Evolutionary conservation across 1,140 invertebrate species (phyloP).

Genomic region (Eubasilissa regina): DNA sequence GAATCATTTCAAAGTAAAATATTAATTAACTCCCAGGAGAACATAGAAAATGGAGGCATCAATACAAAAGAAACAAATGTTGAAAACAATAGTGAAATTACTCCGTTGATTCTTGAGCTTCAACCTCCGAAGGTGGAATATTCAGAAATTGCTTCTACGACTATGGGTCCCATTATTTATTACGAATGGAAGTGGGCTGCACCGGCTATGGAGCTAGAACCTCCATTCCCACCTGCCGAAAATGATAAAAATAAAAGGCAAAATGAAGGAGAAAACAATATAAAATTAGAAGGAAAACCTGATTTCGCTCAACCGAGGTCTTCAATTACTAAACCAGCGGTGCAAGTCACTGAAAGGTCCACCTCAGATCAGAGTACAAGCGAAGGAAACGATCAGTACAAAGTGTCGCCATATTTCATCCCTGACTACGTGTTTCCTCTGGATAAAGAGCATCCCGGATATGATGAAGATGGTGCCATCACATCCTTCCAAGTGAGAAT

Average conservation of each 20-base stretch:
- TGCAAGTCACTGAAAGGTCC: constrained; percentile 39
- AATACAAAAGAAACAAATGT: constrained; percentile 20
- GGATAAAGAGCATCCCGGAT: constrained; percentile 72
- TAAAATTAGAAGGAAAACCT: constrained; percentile 59
- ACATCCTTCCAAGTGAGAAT: constrained; percentile 75
- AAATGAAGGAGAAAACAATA: constrained; percentile 58
- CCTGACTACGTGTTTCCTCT: constrained; percentile 75
- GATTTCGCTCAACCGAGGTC: constrained; percentile 53
- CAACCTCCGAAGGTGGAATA: constrained; percentile 66
- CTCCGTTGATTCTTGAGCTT: constrained; percentile 62
- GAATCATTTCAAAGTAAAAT: constrained; percentile 5
- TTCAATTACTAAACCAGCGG: constrained; percentile 39
- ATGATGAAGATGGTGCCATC: constrained; percentile 70
- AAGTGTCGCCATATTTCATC: constrained; percentile 66
- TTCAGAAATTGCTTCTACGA: constrained; percentile 67
- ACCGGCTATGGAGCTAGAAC: constrained; percentile 73
- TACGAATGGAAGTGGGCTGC: constrained; percentile 78
- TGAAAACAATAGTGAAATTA: constrained; percentile 59
- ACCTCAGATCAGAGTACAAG: constrained; percentile 46
- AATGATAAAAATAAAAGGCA: constrained; percentile 46
- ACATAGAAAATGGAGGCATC: constrained; percentile 1
- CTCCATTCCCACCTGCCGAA: constrained; percentile 62
- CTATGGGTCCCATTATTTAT: constrained; percentile 75
- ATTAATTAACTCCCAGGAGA: neutral
- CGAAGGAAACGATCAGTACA: constrained; percentile 63